Evolutionary conservation across 64 coral and sea anemone species (phyloP), one percentile per base, ranked within the genome.

Genomic region (Catalaphyllia jardinei): DNA sequence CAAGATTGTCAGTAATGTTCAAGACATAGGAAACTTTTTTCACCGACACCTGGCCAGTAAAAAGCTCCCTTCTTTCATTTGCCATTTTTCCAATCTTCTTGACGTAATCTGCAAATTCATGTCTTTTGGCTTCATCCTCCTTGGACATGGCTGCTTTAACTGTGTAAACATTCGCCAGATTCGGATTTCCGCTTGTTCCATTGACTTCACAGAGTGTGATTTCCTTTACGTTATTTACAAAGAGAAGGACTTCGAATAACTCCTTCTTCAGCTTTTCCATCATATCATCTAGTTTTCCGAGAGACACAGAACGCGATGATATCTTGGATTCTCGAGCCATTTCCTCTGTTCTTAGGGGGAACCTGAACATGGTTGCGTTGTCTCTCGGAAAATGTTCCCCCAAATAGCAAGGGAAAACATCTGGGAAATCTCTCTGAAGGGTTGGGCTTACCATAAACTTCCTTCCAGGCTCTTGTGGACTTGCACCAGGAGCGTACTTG

Each of bases 361-460:
- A 94, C 24, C 87, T 54, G 62, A 94, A 94, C 92, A 94, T 89
- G 18, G 92, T 94, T 4, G 63, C 78, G 67, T 89, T 79, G 10
- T 89, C 79, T 4, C 57, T 63, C 11, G 87, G 39, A 67, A 86
- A 94, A 22, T 94, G 79, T 3, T 89, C 42, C 6, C 24, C 79
- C 3, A 94, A 42, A 20, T 94, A 89, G 65, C 92, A 89, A 1
- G 92, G 62, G n/a, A 85, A 94, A 4, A 96, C 94, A 46, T 96
- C 94, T 2, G 67, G 89, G 29, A 96, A 96, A 2, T 52, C 77
- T 27, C 54, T 80, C 71, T 63, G 84, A 2, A 96, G 74, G 22
- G 29, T 8, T 65, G 31, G 7, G 31, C 74, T 69, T 3, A 90
- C 64, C 1, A 75, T 79, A 14, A 67, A 86, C 87, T 17, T 89